phyloP scores from a whole-genome alignment of 2,888 invertebrate species.

The Sesia apiformis region DNA sequence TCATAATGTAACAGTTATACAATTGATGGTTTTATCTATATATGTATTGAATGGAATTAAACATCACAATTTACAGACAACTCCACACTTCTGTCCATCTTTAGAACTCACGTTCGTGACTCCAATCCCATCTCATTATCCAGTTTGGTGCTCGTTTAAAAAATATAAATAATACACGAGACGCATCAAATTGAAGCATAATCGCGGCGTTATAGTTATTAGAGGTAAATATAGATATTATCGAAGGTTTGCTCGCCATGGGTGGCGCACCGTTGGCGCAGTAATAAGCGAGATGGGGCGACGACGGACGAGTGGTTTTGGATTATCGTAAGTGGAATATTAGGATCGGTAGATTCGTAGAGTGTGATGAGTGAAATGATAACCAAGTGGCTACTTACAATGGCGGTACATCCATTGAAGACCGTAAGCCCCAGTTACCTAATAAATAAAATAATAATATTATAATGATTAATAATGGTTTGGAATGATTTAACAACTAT shows the following conservation, averaged over 20 bases:
- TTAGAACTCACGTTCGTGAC: slow-evolving; percentile 40
- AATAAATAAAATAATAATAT: no score
- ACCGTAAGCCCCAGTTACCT: no score
- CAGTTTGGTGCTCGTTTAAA: slow-evolving; percentile 63
- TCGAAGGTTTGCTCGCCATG: slow-evolving; percentile 12
- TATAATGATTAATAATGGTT: no score
- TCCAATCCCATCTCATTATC: slow-evolving; percentile 62
- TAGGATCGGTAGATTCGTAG: no score
- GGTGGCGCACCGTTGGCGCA: slow-evolving; percentile 18
- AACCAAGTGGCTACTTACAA: no score
- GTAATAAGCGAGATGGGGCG: slow-evolving; percentile 8
- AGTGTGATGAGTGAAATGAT: no score
- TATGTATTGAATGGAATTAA: neutral
- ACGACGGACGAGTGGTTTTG: no score
- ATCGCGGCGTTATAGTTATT: slow-evolving; percentile 57
- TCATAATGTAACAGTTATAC: no score
- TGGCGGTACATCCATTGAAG: no score
- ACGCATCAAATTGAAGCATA: slow-evolving; percentile 56
- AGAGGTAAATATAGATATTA: slow-evolving; percentile 69
- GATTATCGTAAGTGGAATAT: no score
- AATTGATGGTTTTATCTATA: no score
- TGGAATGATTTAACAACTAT: no score
- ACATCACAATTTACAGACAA: neutral
- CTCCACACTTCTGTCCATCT: slow-evolving; percentile 16
- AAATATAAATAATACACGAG: slow-evolving; percentile 54